Conservation (phyloP, 2,113 vertebrate species). For the Gnathonemus echidnorhynchus region DNA sequence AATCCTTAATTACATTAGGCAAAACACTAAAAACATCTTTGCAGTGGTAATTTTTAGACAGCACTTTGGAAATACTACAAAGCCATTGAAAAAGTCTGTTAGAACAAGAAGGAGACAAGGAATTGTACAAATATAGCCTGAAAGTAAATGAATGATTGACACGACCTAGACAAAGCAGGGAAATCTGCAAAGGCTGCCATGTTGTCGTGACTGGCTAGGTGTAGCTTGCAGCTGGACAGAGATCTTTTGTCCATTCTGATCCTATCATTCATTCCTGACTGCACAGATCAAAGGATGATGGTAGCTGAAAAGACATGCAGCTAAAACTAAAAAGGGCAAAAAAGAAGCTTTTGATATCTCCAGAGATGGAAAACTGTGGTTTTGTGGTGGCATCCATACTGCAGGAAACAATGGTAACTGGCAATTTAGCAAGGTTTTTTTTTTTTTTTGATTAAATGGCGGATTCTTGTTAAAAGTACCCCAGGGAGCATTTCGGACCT, state of each 20-base stretch:
- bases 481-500: background rate
- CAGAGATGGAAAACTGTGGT: constrained; percentile 21
- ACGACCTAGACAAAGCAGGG: background rate
- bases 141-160: background rate
- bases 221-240: background rate
- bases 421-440: background rate
- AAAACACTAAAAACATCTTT: background rate
- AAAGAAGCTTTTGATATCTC: constrained; percentile 15
- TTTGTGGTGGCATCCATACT: background rate
- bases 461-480: background rate
- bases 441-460: background rate
- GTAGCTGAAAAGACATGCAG: constrained; percentile 10
- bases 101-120: background rate
- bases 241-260: constrained; percentile 9
- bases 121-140: constrained; percentile 3
- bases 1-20: background rate
- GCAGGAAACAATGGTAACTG: background rate
- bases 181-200: constrained; percentile 25
- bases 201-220: constrained; percentile 29
- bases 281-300: constrained; percentile 11
- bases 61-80: background rate
- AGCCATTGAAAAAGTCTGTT: background rate
- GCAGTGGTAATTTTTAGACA: background rate
- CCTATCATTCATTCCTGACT: constrained; percentile 6
- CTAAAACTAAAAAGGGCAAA: background rate